phyloP scores from a whole-genome alignment of 2,888 invertebrate genomes.

The Tetropium fuscum region DNA sequence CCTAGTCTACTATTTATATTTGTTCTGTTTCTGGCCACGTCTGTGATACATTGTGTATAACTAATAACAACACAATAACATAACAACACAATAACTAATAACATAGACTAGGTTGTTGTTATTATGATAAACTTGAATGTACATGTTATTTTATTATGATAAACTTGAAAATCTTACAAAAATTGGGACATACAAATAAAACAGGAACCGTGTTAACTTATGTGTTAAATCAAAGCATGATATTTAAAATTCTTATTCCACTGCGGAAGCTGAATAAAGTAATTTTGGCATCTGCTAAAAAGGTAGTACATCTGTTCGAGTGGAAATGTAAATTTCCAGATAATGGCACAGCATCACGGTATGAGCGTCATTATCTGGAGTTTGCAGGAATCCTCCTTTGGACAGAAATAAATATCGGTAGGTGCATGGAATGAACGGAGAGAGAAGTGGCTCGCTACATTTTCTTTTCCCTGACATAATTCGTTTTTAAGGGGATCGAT shows the following conservation, averaged over 20 bases:
- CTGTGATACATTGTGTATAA: conserved; percentile 19
- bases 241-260: conserved; percentile 33
- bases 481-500: conserved; percentile 60
- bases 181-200: no score
- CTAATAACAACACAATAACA: conserved; percentile 5
- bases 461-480: conserved; percentile 55
- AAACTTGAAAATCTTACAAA: no score
- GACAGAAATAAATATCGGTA: conserved; percentile 13
- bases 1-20: no score
- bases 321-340: conserved; percentile 42
- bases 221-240: background rate
- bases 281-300: conserved; percentile 29
- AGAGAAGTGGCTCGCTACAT: conserved; percentile 36
- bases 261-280: conserved; percentile 32
- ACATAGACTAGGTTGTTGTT: background rate
- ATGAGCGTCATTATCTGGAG: conserved; percentile 33
- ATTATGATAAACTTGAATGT: no score
- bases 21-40: no score
- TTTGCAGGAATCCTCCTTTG: conserved; percentile 27
- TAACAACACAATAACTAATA: conserved; percentile 8
- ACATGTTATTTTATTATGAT: no score
- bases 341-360: conserved; percentile 37
- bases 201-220: conserved; percentile 2
- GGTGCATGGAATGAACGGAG: conserved; percentile 2
- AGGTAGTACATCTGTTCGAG: conserved; percentile 41